Conservation (phyloP, 1,140 invertebrate genomes). For the Gonioctena quinquepunctata region DNA sequence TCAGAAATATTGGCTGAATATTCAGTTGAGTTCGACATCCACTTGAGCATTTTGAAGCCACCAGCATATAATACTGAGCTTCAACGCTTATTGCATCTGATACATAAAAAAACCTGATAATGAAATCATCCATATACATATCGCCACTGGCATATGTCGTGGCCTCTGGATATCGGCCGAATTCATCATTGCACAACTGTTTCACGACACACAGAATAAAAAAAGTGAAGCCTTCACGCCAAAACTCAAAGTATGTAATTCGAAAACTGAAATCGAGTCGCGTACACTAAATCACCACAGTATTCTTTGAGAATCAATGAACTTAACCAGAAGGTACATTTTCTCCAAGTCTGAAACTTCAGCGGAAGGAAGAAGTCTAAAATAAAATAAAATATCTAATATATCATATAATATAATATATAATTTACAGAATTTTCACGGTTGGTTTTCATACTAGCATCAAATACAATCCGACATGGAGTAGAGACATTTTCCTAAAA, state of each 20-base stretch:
- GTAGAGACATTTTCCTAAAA: not conserved
- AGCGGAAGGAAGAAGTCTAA: not conserved
- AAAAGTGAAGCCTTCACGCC: not conserved
- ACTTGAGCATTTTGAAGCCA: not conserved
- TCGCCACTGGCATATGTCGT: not conserved
- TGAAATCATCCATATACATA: not conserved
- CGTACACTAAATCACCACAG: not conserved
- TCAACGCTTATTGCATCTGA: not conserved
- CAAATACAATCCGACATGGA: not conserved
- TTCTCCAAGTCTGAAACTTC: not conserved
- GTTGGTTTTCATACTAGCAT: not conserved
- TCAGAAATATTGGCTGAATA: not conserved
- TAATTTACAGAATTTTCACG: not conserved
- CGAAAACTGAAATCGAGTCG: not conserved
- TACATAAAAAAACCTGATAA: not conserved
- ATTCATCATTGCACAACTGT: not conserved
- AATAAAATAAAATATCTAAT: not conserved
- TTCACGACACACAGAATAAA: not conserved
- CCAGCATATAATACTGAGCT: not conserved
- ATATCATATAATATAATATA: not conserved
- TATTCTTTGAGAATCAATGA: not conserved
- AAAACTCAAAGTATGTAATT: not conserved
- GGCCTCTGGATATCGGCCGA: not conserved
- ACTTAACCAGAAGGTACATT: not conserved
- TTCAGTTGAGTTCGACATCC: not conserved